Evolutionary conservation across 2,113 vertebrate genomes (phyloP).

Genomic region (Mesembrinibis cayennensis): DNA sequence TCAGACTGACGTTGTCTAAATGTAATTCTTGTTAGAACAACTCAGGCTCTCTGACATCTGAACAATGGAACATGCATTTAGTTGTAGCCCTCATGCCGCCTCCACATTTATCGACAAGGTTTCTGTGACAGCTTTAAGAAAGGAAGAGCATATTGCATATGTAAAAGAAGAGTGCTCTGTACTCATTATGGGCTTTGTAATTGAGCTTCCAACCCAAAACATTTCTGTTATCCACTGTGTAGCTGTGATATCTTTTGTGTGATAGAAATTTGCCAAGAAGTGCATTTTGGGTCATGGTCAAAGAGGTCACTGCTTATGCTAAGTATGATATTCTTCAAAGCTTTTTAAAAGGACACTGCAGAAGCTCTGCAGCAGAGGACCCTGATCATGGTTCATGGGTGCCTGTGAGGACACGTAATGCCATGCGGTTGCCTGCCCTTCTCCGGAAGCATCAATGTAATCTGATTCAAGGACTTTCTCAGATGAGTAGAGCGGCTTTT

Average conservation of each 20-base stretch:
- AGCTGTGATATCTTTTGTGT: neutral
- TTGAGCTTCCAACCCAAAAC: conserved; percentile 36
- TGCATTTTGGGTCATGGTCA: neutral
- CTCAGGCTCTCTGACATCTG: conserved; percentile 53
- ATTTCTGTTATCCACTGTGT: neutral
- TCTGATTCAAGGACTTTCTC: neutral
- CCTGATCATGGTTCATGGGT: neutral
- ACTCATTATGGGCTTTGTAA: conserved; percentile 35
- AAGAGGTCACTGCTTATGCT: neutral
- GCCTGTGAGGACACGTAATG: neutral
- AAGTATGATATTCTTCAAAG: neutral
- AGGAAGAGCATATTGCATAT: conserved; percentile 41
- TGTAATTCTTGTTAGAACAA: conserved; percentile 1
- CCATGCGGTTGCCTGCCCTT: neutral
- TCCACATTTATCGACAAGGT: neutral
- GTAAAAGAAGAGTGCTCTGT: conserved; percentile 38
- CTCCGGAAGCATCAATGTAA: neutral
- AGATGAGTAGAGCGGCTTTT: neutral
- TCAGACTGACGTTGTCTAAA: conserved; percentile 18
- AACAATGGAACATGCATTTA: conserved; percentile 61
- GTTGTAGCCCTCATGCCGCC: conserved; percentile 42
- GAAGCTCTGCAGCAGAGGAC: neutral
- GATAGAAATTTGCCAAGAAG: neutral
- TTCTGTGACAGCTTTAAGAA: conserved; percentile 59
- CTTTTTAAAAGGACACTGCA: neutral